Evolutionary conservation across 2,113 vertebrate species (phyloP), one percentile per base, ranked within the genome.

Genomic region (Dendrocopos noguchii): DNA sequence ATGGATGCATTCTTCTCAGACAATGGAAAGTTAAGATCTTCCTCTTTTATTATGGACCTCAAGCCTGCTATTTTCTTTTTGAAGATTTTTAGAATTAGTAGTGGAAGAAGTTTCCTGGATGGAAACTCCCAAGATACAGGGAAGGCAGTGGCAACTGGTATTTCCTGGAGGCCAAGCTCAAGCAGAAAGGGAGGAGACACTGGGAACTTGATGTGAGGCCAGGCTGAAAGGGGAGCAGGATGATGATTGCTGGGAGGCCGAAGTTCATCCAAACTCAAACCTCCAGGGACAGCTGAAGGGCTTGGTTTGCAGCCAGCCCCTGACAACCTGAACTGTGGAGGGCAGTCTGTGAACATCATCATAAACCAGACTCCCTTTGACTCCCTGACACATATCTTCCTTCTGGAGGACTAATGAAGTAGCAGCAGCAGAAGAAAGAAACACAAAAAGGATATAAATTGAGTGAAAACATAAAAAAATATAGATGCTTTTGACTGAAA

Each of bases 331-430:
- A 91, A 55, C 81, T 74, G 85, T 0, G 61, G 76, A 95, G 89
- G 85, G 91, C 91, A 94, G 82, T 39, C 91, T 92, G 88, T 8
- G 90, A 96, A 90, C 91, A 92, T 46, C 93, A 92, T 94, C 94
- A 94, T 15, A 81, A 93, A 80, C 57, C 89, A 90, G 89, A 90
- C 87, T 94, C 84, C 80, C 87, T 81, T 4, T 77, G 86, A 91
- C 88, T 93, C 76, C 81, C 68, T 83, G 93, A 95, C 92, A 94
- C 47, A 20, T 57, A 73, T 80, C 82, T 72, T 87, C 74, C 72
- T 96, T 87, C 83, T 96, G 84, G 20, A 93, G 81, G 60, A 92
- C 91, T 95, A 91, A 95, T 88, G 94, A 94, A 94, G 78, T 42
- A 96, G 90, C 85, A 89, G 66, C 39, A 92, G 80, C 75, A 93